A percentile compares a stretch with the other conserved stretches of the same genome.
Evolutionary conservation across 2,113 vertebrate species (phyloP).

Genomic region (Phocoena phocoena): DNA sequence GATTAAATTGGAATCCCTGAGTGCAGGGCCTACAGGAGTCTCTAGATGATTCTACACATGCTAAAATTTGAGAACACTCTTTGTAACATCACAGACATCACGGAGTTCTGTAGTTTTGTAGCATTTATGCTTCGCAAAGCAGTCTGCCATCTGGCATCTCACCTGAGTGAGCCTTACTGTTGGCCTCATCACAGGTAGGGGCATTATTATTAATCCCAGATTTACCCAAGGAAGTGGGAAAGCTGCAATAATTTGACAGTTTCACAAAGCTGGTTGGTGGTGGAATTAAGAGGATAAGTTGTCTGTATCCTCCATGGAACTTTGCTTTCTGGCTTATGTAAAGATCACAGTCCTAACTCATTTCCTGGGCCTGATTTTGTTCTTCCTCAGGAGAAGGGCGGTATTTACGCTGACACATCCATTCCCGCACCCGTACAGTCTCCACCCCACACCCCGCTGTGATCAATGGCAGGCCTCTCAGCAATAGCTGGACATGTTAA

Average conservation of each 20-base stretch:
- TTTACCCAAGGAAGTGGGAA: slow-evolving; percentile 24
- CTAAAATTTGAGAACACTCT: neutral
- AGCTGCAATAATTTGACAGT: neutral
- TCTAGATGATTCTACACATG: neutral
- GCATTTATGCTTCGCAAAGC: slow-evolving; percentile 19
- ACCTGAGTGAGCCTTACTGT: neutral
- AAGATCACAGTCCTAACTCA: neutral
- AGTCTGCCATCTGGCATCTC: neutral
- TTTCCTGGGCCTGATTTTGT: neutral
- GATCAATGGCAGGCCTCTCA: neutral
- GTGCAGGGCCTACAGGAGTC: neutral
- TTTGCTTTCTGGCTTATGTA: neutral
- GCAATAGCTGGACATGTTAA: neutral
- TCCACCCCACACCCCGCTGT: neutral
- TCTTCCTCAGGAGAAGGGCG: neutral
- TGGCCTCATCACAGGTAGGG: neutral
- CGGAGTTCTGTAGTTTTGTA: neutral
- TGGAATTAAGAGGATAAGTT: neutral
- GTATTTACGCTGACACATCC: neutral
- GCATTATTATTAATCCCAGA: slow-evolving; percentile 9
- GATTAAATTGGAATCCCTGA: neutral
- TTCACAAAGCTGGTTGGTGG: slow-evolving; percentile 13
- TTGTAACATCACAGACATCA: neutral
- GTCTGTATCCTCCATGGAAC: neutral
- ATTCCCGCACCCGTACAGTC: neutral